Conservation (phyloP, 2,888 invertebrate genomes). For the Globia sparganii region DNA sequence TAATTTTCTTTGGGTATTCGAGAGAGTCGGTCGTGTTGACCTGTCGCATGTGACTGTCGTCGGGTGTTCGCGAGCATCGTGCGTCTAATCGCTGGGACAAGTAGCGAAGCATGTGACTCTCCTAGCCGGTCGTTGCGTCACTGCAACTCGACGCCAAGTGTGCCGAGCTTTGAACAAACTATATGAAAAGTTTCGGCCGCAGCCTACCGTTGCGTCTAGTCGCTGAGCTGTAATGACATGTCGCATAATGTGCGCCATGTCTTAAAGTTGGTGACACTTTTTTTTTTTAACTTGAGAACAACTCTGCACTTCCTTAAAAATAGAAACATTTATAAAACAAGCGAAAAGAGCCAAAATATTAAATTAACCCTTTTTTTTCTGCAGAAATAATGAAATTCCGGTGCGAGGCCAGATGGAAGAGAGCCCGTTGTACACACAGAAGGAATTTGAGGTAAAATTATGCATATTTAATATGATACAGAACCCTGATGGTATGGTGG, state of each 20-base stretch:
- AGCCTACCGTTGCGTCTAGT: neutral
- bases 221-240: neutral
- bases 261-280: slow-evolving; percentile 8
- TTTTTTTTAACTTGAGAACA: slow-evolving; percentile 23
- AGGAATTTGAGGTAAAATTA: slow-evolving; percentile 86
- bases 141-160: neutral
- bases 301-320: neutral
- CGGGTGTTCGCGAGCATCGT: neutral
- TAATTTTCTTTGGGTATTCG: neutral
- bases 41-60: neutral
- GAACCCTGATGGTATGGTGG: neutral
- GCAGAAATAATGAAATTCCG: slow-evolving; percentile 78
- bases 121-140: too few relatives aligned
- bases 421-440: slow-evolving; percentile 90
- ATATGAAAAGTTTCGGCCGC: neutral
- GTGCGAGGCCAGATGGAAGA: slow-evolving; percentile 86
- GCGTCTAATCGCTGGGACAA: too few relatives aligned
- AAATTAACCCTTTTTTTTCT: slow-evolving; percentile 66
- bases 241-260: neutral
- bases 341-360: slow-evolving; percentile 14
- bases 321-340: neutral
- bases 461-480: slow-evolving; percentile 7
- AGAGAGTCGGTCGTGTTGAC: neutral
- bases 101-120: too few relatives aligned
- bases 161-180: neutral